Evolutionary conservation across 2,797 vertebrate genomes (phyloP).

Genomic region (Gadopsis marmoratus): DNA sequence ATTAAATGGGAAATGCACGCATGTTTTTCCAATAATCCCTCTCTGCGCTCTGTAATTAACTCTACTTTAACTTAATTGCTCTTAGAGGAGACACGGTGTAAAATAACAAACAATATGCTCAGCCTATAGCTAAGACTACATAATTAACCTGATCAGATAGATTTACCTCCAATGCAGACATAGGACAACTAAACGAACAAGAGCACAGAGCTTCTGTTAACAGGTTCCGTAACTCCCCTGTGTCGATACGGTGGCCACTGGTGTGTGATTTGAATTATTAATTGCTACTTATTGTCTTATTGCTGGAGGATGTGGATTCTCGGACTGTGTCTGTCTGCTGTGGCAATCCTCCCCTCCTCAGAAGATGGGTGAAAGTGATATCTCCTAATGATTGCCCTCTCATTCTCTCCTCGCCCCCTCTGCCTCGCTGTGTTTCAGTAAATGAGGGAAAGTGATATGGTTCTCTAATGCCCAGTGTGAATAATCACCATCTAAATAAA

Average conservation of each 20-base stretch:
- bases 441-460: constrained; percentile 89
- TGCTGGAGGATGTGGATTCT: constrained; percentile 68
- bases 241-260: constrained; percentile 31
- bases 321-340: constrained; percentile 56
- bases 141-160: constrained; percentile 52
- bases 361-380: constrained; percentile 85
- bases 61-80: constrained; percentile 73
- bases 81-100: constrained; percentile 44
- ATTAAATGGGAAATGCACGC: constrained; percentile 70
- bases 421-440: constrained; percentile 84
- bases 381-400: constrained; percentile 86
- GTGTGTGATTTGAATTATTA: constrained; percentile 72
- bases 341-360: constrained; percentile 74
- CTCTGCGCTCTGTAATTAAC: constrained; percentile 80
- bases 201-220: constrained; percentile 14
- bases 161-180: constrained; percentile 23
- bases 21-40: constrained; percentile 75
- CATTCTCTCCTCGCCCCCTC: constrained; percentile 46
- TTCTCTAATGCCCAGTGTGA: constrained; percentile 88
- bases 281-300: constrained; percentile 72
- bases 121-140: constrained; percentile 29
- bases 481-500: constrained; percentile 89
- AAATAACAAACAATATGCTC: constrained; percentile 46
- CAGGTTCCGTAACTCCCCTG: constrained; percentile 39
- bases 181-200: constrained; percentile 24